phyloP scores from a whole-genome alignment of 2,888 invertebrate genomes.

The Actias luna region DNA sequence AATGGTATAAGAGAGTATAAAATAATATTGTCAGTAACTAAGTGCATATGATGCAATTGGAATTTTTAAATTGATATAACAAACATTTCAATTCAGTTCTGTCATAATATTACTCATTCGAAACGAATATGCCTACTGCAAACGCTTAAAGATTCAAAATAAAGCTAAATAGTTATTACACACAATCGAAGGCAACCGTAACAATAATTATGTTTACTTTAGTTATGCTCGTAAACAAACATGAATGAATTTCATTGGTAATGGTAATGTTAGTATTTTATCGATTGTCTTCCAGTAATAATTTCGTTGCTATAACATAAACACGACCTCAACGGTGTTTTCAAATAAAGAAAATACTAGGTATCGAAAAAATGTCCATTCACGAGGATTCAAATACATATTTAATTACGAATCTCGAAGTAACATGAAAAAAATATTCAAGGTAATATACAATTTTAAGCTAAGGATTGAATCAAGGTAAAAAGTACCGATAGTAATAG shows the following conservation, averaged over 20 bases:
- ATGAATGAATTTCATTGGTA: conserved; percentile 36
- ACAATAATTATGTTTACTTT: background rate
- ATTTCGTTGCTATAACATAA: background rate
- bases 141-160: background rate
- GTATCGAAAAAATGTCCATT: background rate
- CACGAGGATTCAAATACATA: too few species aligned
- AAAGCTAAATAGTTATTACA: background rate
- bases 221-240: background rate
- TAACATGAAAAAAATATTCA: background rate
- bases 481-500: background rate
- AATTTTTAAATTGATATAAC: too few species aligned
- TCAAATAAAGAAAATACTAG: background rate
- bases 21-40: too few species aligned
- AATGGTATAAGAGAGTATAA: too few species aligned
- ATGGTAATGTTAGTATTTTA: conserved; percentile 57
- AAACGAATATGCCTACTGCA: too few species aligned
- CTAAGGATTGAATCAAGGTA: background rate
- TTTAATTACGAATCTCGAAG: background rate
- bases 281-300: conserved; percentile 4
- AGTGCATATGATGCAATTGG: too few species aligned
- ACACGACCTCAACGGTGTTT: background rate
- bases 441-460: background rate
- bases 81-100: background rate
- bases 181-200: background rate
- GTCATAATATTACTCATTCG: too few species aligned